Conservation (phyloP, 2,888 invertebrate genomes). For the Iphiclides podalirius region DNA sequence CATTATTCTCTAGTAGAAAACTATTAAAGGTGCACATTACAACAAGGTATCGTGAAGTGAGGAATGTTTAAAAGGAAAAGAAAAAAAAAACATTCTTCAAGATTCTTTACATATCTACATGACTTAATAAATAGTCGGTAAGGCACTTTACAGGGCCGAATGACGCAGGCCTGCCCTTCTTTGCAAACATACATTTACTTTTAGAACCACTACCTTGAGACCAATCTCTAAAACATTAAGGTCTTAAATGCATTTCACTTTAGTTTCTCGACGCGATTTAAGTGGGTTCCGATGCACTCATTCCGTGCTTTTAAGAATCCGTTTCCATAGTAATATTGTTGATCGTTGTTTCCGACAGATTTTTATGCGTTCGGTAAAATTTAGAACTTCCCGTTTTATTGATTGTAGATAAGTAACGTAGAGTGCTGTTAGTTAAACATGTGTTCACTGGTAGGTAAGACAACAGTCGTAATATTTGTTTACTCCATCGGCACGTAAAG, state of each 20-base stretch:
- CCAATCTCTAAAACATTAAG: neutral
- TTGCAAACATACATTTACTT: slow-evolving; percentile 19
- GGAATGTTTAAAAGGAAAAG: slow-evolving; percentile 10
- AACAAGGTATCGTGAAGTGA: slow-evolving; percentile 5
- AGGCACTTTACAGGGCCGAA: slow-evolving; percentile 36
- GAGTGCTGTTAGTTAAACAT: neutral
- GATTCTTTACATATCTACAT: slow-evolving; percentile 40
- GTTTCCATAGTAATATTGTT: slow-evolving; percentile 20
- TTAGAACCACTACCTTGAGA: neutral
- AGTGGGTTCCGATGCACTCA: slow-evolving; percentile 10
- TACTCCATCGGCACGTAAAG: neutral
- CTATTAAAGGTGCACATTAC: slow-evolving; percentile 12
- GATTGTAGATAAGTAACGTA: slow-evolving; percentile 3
- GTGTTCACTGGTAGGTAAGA: neutral
- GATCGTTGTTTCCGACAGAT: slow-evolving; percentile 18
- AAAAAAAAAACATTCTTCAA: slow-evolving; percentile 35
- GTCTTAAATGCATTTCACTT: slow-evolving; percentile 3
- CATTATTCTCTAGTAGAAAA: slow-evolving; percentile 16
- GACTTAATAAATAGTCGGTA: slow-evolving; percentile 42
- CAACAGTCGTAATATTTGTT: neutral
- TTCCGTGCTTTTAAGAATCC: slow-evolving; percentile 23
- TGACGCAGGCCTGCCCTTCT: slow-evolving; percentile 30
- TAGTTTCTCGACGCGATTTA: slow-evolving; percentile 1
- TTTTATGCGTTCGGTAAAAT: slow-evolving; percentile 13
- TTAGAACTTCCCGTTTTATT: slow-evolving; percentile 15